phyloP scores from a whole-genome alignment of 37 sponge, comb jelly and placozoan genomes.

The Chondrosia reniformis region DNA sequence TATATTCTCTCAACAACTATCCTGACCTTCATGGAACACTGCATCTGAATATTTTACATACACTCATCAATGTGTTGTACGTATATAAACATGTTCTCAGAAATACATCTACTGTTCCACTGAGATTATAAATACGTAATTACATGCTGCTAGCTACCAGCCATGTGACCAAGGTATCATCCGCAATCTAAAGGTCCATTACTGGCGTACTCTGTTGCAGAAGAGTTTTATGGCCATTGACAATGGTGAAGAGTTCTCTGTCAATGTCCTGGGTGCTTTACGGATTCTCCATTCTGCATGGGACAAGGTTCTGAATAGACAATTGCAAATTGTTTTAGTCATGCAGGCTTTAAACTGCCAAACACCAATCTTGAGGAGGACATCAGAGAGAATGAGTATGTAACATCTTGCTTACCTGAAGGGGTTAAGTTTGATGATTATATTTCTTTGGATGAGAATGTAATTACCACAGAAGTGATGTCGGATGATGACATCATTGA shows the following conservation, averaged over 20 bases:
- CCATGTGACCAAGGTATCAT: constrained; percentile 12
- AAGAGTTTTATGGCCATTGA: background rate
- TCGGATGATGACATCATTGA: constrained; percentile 15
- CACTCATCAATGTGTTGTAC: too few relatives aligned
- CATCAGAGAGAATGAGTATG: background rate
- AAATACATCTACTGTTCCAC: too few relatives aligned
- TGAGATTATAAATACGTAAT: too few relatives aligned
- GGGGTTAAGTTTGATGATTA: background rate
- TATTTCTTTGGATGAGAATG: background rate
- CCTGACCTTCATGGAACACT: too few relatives aligned
- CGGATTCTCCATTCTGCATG: background rate
- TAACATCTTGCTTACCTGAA: background rate
- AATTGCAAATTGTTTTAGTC: constrained; percentile 12
- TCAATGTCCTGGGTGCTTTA: constrained; percentile 13
- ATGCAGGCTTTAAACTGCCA: background rate
- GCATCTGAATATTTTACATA: too few relatives aligned
- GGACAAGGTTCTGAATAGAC: background rate
- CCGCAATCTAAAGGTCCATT: background rate
- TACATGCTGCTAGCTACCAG: too few relatives aligned
- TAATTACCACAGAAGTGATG: constrained; percentile 5
- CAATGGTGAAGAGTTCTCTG: background rate
- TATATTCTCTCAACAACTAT: too few relatives aligned
- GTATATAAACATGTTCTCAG: too few relatives aligned
- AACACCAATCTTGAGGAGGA: background rate
- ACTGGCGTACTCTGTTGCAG: background rate